These are phyloP conservation scores for Periparus ater DNA, from an alignment of 2,797 vertebrate genomes.

Conservation along the genomic window DNA sequence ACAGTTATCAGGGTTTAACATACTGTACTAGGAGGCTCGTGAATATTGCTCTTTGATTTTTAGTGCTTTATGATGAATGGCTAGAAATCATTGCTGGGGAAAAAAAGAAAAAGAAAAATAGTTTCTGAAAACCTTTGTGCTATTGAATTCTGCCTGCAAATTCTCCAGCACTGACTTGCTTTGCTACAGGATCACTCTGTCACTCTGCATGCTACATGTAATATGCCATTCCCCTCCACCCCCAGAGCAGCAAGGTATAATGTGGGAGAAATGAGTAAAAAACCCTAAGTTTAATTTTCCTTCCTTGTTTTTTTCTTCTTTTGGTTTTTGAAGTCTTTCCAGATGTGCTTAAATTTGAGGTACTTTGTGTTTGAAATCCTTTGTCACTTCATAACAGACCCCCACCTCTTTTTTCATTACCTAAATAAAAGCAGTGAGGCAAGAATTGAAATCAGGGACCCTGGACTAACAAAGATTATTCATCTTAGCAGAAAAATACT, in stretches of 20 bases:
- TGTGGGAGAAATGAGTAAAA: background rate
- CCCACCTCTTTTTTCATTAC: background rate
- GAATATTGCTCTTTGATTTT: slow-evolving; percentile 77
- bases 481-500: background rate
- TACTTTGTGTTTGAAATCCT: background rate
- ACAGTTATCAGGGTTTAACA: slow-evolving; percentile 73
- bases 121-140: slow-evolving; percentile 53
- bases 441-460: background rate
- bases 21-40: slow-evolving; percentile 70
- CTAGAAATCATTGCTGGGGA: slow-evolving; percentile 18
- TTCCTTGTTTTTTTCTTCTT: background rate
- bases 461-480: background rate
- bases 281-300: background rate
- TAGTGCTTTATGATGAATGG: slow-evolving; percentile 67
- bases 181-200: background rate
- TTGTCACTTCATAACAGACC: background rate
- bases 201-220: background rate
- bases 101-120: background rate
- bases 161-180: background rate
- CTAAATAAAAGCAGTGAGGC: background rate
- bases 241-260: background rate
- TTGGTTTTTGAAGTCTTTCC: background rate
- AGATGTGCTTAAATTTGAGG: background rate
- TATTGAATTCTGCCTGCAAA: slow-evolving; percentile 55
- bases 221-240: background rate